These are phyloP conservation scores for Procavia capensis DNA, from an alignment of 2,113 vertebrate genomes.

Conservation along the genomic window DNA sequence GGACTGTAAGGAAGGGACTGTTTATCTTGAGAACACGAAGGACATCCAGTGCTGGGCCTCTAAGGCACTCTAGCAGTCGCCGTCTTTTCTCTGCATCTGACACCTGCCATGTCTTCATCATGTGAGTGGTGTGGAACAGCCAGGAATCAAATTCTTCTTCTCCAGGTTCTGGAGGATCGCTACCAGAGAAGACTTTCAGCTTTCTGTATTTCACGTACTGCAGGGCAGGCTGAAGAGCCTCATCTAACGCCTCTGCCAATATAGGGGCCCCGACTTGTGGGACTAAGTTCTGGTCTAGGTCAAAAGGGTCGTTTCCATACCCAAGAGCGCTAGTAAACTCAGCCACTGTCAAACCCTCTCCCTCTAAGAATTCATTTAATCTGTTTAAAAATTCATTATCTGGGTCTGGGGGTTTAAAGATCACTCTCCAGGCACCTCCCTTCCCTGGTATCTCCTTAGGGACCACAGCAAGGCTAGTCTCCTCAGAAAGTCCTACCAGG, in stretches of 20 bases:
- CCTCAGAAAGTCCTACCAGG: neutral
- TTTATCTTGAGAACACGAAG: conserved; percentile 18
- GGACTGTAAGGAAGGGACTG: neutral
- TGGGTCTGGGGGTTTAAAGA: conserved; percentile 42
- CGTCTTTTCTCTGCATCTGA: conserved; percentile 52
- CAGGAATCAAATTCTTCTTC: conserved; percentile 57
- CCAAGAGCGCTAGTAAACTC: conserved; percentile 26
- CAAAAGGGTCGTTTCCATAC: neutral
- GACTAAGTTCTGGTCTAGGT: neutral
- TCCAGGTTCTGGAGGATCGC: conserved; percentile 19
- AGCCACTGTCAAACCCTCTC: neutral
- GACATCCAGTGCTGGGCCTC: conserved; percentile 14
- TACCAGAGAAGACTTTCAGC: conserved; percentile 37
- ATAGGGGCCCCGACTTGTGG: neutral
- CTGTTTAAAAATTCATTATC: conserved; percentile 45
- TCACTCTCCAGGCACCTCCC: conserved; percentile 13
- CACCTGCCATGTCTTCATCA: conserved; percentile 28
- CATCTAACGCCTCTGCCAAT: conserved; percentile 15
- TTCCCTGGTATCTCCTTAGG: conserved; percentile 20
- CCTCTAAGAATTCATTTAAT: conserved; percentile 49
- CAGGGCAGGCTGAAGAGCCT: conserved; percentile 24
- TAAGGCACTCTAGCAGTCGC: conserved; percentile 31
- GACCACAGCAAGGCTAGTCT: neutral
- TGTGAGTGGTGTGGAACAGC: neutral
- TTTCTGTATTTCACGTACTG: conserved; percentile 14